These are phyloP conservation scores for Microctenopoma stevenorrisi DNA, from an alignment of 2,797 vertebrate genomes.

Conservation along the genomic window DNA sequence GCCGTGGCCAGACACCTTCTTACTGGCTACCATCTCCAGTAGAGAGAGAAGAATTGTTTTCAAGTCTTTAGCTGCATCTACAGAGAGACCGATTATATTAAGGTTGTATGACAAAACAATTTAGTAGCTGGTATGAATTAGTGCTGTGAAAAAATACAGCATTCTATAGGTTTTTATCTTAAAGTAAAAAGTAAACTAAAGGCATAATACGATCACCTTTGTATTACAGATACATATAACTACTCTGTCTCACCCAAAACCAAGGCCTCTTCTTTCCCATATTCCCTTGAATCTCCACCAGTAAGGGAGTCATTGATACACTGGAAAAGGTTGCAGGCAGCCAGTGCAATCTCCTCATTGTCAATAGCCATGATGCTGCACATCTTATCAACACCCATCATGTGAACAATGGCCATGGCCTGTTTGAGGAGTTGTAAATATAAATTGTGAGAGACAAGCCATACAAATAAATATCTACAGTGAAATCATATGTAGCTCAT, in stretches of 20 bases:
- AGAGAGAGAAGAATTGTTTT: slow-evolving; percentile 89
- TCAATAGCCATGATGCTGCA: slow-evolving; percentile 93
- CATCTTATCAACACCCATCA: slow-evolving; percentile 87
- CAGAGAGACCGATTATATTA: slow-evolving; percentile 10
- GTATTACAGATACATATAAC: neutral
- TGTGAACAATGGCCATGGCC: slow-evolving; percentile 91
- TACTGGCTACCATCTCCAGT: slow-evolving; percentile 91
- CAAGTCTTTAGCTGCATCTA: slow-evolving; percentile 92
- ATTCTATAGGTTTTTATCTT: neutral
- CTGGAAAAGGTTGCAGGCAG: slow-evolving; percentile 92
- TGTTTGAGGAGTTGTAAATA: slow-evolving; percentile 60
- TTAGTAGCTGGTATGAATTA: neutral
- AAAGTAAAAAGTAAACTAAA: neutral
- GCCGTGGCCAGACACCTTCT: slow-evolving; percentile 93
- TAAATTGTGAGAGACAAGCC: too few species aligned
- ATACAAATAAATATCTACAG: neutral
- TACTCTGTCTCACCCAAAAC: slow-evolving; percentile 86
- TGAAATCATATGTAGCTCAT: neutral
- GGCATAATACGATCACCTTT: neutral
- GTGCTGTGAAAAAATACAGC: neutral
- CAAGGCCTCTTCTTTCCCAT: slow-evolving; percentile 92
- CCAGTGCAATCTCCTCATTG: slow-evolving; percentile 91
- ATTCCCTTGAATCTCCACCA: slow-evolving; percentile 88
- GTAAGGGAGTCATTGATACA: slow-evolving; percentile 90
- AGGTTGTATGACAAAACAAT: neutral